Evolutionary conservation across 2,888 invertebrate genomes (phyloP).

Genomic region (Andricus curvator): DNA sequence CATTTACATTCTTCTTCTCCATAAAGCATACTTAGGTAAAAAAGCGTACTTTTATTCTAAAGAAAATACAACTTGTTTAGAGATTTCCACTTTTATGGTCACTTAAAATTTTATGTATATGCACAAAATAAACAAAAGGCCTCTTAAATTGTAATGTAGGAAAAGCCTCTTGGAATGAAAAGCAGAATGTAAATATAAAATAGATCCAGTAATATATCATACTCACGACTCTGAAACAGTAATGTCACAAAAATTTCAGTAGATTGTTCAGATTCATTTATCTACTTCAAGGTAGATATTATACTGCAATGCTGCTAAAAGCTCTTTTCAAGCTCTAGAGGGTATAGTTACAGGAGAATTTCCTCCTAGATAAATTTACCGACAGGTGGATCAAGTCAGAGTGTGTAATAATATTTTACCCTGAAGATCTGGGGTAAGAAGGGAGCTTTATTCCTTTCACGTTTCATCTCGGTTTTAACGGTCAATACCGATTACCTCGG

Average conservation of each 20-base stretch:
- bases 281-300: constrained; percentile 8
- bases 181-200: not conserved
- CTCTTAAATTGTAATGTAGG: not conserved
- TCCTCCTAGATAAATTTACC: constrained; percentile 4
- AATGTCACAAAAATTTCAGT: not conserved
- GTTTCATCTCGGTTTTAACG: constrained; percentile 38
- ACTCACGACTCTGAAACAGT: not conserved
- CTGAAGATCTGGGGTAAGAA: constrained; percentile 3
- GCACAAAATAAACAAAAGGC: not conserved
- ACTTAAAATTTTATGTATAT: not conserved
- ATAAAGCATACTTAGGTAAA: too few species aligned
- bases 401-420: constrained; percentile 38
- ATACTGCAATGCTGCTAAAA: constrained; percentile 2
- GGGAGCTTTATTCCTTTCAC: constrained; percentile 30
- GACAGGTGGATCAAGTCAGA: constrained; percentile 30
- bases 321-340: not conserved
- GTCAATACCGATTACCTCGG: constrained; percentile 35
- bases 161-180: not conserved
- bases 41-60: too few species aligned
- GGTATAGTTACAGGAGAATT: not conserved
- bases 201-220: not conserved
- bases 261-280: constrained; percentile 3
- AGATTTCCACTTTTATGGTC: not conserved
- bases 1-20: not conserved
- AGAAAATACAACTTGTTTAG: not conserved